Conservation (phyloP, 1,140 invertebrate species). For the Nilaparvata lugens region DNA sequence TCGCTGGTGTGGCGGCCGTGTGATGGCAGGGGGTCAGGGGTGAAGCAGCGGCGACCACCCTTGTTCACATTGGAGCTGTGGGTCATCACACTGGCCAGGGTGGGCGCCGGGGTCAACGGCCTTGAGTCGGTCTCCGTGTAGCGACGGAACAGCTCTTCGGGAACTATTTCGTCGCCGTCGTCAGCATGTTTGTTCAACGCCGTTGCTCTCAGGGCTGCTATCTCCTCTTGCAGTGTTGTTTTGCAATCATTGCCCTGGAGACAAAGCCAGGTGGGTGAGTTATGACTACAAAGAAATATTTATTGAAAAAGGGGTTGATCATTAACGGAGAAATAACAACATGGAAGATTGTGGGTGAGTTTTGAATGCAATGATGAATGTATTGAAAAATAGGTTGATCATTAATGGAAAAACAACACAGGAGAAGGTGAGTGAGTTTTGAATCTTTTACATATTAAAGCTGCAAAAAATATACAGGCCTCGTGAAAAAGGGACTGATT, state of each 20-base stretch:
- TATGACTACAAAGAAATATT: too few species aligned
- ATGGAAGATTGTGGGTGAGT: too few species aligned
- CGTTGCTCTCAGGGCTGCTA: slow-evolving; percentile 39
- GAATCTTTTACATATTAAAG: too few species aligned
- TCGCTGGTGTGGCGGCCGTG: slow-evolving; percentile 19
- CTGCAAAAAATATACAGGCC: too few species aligned
- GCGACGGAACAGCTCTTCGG: slow-evolving; percentile 49
- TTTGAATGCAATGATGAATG: too few species aligned
- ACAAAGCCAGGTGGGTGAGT: neutral
- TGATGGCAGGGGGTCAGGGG: slow-evolving; percentile 33
- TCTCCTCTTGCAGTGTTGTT: slow-evolving; percentile 36
- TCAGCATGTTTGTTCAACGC: slow-evolving; percentile 22
- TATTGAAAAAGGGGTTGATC: too few species aligned
- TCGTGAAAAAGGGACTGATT: too few species aligned
- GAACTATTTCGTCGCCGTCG: slow-evolving; percentile 32
- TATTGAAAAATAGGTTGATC: too few species aligned
- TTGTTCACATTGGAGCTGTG: neutral
- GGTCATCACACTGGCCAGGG: slow-evolving; percentile 45
- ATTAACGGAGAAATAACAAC: too few species aligned
- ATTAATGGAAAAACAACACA: too few species aligned
- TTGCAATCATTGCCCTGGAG: slow-evolving; percentile 17
- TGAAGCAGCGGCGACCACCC: slow-evolving; percentile 17
- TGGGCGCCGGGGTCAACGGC: slow-evolving; percentile 61
- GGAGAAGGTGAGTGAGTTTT: too few species aligned
- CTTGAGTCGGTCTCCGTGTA: slow-evolving; percentile 73